Percentiles rank a stretch among this genome's conserved stretches.
phyloP scores from a whole-genome alignment of 2,113 vertebrate species.

The Leucopsar rothschildi region DNA sequence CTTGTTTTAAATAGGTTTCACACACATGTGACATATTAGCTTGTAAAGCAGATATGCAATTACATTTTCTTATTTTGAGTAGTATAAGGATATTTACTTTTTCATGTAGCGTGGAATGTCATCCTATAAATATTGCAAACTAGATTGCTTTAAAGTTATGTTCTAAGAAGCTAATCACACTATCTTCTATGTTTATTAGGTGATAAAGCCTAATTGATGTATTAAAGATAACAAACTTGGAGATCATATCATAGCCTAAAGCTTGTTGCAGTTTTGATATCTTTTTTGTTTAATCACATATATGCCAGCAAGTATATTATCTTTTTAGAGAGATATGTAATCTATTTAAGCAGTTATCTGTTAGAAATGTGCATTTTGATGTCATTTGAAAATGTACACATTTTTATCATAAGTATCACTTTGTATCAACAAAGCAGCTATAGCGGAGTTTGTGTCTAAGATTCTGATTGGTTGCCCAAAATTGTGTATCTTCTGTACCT shows the following conservation, averaged over 20 bases:
- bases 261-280: background rate
- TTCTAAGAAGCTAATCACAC: background rate
- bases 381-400: background rate
- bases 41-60: background rate
- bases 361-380: background rate
- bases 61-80: background rate
- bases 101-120: background rate
- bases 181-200: background rate
- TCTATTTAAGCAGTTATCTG: background rate
- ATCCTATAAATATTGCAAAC: background rate
- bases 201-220: slow-evolving; percentile 17
- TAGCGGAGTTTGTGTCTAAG: background rate
- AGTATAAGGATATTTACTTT: background rate
- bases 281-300: background rate
- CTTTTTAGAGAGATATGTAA: background rate
- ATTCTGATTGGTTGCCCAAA: background rate
- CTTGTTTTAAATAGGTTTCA: background rate
- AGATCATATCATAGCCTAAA: background rate
- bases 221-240: background rate
- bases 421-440: background rate
- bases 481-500: background rate
- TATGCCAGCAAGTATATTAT: background rate
- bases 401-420: background rate
- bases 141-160: background rate
- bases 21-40: background rate